Percentiles rank a stretch among this genome's conserved stretches.
Evolutionary conservation across 23 tunicate genomes (phyloP).

Genomic region (Diplosoma virens): DNA sequence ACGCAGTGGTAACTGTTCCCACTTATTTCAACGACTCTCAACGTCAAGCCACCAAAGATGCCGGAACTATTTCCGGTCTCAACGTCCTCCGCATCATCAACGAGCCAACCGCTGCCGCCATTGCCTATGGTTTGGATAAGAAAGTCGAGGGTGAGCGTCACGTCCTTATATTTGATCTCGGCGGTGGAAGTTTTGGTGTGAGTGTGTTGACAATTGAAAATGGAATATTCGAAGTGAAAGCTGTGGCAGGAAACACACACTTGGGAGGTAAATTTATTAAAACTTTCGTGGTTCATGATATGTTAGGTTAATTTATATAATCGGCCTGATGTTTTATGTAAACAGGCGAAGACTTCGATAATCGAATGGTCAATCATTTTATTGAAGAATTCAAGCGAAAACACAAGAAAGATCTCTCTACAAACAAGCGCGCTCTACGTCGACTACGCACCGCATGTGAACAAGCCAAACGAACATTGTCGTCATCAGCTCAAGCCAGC

Average conservation of each 20-base stretch:
- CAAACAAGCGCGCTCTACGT: conserved; percentile 44
- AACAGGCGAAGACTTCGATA: conserved; percentile 54
- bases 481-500: conserved; percentile 47
- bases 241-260: conserved; percentile 81
- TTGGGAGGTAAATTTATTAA: too few species aligned
- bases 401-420: conserved; percentile 52
- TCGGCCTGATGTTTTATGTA: too few species aligned
- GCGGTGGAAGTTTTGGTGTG: conserved; percentile 81
- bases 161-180: conserved; percentile 78
- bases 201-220: conserved; percentile 60
- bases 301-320: too few species aligned
- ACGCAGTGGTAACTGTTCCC: conserved; percentile 66
- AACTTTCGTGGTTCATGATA: too few species aligned
- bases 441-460: conserved; percentile 73
- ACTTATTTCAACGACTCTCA: conserved; percentile 75
- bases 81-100: conserved; percentile 72
- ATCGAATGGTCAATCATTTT: conserved; percentile 41
- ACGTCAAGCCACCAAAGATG: conserved; percentile 76
- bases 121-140: conserved; percentile 73
- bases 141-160: conserved; percentile 66
- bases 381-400: conserved; percentile 41
- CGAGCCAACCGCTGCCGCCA: conserved; percentile 82
- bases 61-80: conserved; percentile 68
- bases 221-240: conserved; percentile 80
- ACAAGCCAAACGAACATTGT: conserved; percentile 75